Evolutionary conservation across 1,140 invertebrate genomes (phyloP).

Genomic region (Tetramorium parvispinum): DNA sequence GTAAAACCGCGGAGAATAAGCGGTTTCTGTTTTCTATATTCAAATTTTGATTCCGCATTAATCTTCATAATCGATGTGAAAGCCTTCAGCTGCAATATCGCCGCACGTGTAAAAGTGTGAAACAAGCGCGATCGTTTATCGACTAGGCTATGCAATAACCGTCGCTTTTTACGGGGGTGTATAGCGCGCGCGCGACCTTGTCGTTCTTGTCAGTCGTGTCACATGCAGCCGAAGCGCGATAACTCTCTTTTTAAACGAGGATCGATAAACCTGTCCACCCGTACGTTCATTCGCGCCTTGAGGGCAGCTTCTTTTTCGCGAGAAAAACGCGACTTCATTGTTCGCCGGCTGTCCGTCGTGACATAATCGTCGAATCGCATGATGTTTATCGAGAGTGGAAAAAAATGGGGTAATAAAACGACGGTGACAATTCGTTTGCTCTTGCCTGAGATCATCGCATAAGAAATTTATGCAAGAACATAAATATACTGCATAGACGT

Average conservation of each 20-base stretch:
- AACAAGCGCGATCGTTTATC: constrained; percentile 66
- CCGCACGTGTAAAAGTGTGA: neutral
- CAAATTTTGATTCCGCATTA: constrained; percentile 40
- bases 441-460: neutral
- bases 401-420: neutral
- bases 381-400: constrained; percentile 7
- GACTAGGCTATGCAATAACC: constrained; percentile 45
- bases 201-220: constrained; percentile 31
- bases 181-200: constrained; percentile 61
- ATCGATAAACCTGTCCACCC: constrained; percentile 61
- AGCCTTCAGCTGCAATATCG: neutral
- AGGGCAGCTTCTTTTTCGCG: constrained; percentile 15
- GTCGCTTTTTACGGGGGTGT: constrained; percentile 57
- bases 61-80: constrained; percentile 5
- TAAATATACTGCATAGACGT: neutral
- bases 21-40: neutral
- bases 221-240: constrained; percentile 46
- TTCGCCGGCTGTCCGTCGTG: neutral
- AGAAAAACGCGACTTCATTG: constrained; percentile 2
- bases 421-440: neutral
- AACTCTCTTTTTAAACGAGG: constrained; percentile 41
- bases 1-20: neutral
- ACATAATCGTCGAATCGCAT: constrained; percentile 26
- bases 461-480: neutral
- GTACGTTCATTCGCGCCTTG: constrained; percentile 17